phyloP scores from a whole-genome alignment of 2,113 vertebrate genomes.

The Oenanthe melanoleuca region DNA sequence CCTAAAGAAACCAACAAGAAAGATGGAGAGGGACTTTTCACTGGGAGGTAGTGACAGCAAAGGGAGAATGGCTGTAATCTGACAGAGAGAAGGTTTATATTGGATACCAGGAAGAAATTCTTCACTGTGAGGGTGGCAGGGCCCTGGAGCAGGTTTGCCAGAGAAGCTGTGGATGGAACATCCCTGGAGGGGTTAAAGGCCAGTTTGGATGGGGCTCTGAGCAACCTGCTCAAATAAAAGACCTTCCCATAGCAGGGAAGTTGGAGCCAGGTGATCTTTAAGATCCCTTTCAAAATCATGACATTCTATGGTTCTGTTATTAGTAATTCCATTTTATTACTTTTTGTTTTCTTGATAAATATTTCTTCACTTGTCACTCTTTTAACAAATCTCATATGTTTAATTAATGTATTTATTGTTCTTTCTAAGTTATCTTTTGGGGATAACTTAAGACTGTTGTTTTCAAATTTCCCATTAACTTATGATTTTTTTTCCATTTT shows the following conservation, averaged over 20 bases:
- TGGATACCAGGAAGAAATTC: background rate
- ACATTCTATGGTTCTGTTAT: background rate
- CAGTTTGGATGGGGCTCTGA: background rate
- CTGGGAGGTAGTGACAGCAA: too few species aligned
- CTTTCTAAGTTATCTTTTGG: background rate
- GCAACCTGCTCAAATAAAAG: background rate
- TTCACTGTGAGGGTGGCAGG: background rate
- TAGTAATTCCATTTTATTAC: background rate
- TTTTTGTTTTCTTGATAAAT: background rate
- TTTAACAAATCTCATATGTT: background rate
- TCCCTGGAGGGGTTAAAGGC: background rate
- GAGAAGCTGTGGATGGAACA: background rate
- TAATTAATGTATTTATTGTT: background rate
- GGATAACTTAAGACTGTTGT: background rate
- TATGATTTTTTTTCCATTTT: accelerated
- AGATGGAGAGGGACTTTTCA: background rate
- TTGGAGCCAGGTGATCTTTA: background rate
- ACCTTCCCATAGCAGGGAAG: too few species aligned
- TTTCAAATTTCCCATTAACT: background rate
- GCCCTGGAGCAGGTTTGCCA: background rate
- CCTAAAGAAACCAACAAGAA: too few species aligned
- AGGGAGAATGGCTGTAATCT: background rate
- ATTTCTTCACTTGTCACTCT: background rate
- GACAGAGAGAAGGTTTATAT: background rate
- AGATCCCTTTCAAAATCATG: background rate